Base-by-base conservation (phyloP, 2,113 vertebrate genomes). In the Phalacrocorax pelagicus region DNA sequence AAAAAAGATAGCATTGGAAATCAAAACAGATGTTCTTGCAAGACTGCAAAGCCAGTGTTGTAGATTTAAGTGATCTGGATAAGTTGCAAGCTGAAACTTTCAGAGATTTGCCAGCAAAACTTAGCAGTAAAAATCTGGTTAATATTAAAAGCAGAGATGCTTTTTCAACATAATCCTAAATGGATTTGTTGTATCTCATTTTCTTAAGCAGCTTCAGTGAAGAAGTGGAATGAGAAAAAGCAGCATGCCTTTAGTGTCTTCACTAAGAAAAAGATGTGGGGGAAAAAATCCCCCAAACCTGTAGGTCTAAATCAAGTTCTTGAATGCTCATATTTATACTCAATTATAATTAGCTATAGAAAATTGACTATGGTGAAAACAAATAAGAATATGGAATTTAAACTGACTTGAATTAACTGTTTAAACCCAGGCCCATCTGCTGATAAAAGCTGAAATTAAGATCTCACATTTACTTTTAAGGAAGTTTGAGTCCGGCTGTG, bases 111-210 rank as follows among this genome's bases (percentile, higher is more conserved):
- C 86, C 89, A 95, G 81, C 9, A 94, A 95, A 95, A 95, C 46
- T 88, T 94, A 94, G 81, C 74, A 92, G 61, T 80, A 94, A 91
- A 96, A 96, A 91, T 82, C 44, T 97, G 94, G 93, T 91, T 95
- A 95, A 90, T 95, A 96, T 95, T 96, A 97, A 96, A 96, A 93
- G 84, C 65, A 96, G 90, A 95, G n/a, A 91, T 82, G 65, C 36
- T 91, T 96, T 96, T 90, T 67, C 87, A 92, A 69, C 65, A 52
- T 95, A 96, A 94, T 92, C 85, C 58, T 90, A 96, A 93, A 95
- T 94, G 88, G 90, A 95, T 95, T 96, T 96, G 62, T 95, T 95
- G 87, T 88, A 90, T 86, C 67, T 93, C 52, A 58, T 92, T 93
- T 86, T 93, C 85, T 86, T 90, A 96, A 93, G 85, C 80, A 91